Percentiles rank a stretch among this genome's conserved stretches.
These are phyloP conservation scores for Rhyzopertha dominica DNA, from an alignment of 1,140 invertebrate genomes.

Conservation along the genomic window DNA sequence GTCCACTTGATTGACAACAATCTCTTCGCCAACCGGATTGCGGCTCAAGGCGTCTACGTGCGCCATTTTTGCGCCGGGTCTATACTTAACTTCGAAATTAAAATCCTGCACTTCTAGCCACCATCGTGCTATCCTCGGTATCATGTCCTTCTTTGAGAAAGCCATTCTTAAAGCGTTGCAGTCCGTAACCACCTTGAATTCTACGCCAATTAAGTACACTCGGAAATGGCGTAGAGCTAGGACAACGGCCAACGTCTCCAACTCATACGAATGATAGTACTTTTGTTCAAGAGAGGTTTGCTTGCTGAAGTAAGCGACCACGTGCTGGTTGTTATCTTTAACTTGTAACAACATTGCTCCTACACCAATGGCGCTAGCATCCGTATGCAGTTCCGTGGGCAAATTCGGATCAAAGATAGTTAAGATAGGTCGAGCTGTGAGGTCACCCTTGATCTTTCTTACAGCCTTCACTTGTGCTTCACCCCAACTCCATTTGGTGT, in stretches of 20 bases:
- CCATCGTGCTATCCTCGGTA: constrained; percentile 12
- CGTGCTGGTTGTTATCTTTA: not conserved
- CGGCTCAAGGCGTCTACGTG: constrained; percentile 44
- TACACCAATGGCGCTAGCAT: constrained; percentile 25
- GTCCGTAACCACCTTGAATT: constrained; percentile 29
- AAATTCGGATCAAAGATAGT: constrained; percentile 24
- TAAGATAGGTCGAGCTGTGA: constrained; percentile 25
- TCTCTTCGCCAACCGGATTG: constrained; percentile 21
- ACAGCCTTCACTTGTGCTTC: not conserved
- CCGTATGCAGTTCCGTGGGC: constrained; percentile 27
- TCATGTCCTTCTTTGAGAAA: constrained; percentile 24
- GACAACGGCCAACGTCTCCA: constrained; percentile 26
- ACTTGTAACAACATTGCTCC: constrained; percentile 6
- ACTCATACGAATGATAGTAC: constrained; percentile 40
- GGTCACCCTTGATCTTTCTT: not conserved
- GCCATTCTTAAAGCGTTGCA: constrained; percentile 27
- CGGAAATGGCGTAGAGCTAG: constrained; percentile 23
- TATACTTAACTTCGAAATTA: constrained; percentile 17
- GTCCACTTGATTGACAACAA: constrained; percentile 1
- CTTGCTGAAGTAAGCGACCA: constrained; percentile 29
- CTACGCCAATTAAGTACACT: constrained; percentile 21
- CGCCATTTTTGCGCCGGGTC: constrained; percentile 28
- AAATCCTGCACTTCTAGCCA: constrained; percentile 4
- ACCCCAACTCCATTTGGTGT: constrained; percentile 7
- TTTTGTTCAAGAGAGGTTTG: constrained; percentile 14